These are phyloP conservation scores for Rhimphoctona megacephalus DNA, from an alignment of 2,888 invertebrate species.

Conservation along the genomic window DNA sequence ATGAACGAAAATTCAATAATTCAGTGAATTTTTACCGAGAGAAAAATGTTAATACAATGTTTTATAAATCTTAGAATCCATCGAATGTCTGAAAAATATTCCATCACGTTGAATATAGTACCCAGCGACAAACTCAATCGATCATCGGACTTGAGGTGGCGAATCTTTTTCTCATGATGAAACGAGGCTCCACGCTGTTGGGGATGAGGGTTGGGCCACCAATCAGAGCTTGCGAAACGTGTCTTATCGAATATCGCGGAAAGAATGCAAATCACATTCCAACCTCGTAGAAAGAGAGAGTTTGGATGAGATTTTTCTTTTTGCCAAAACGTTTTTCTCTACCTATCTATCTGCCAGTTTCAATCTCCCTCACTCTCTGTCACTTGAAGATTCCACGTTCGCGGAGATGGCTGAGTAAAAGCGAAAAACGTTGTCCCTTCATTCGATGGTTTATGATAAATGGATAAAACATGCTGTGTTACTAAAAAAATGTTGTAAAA, in stretches of 20 bases:
- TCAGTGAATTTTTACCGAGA: neutral
- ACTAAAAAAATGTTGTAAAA: conserved; percentile 33
- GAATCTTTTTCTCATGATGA: conserved; percentile 35
- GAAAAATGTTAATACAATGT: conserved; percentile 18
- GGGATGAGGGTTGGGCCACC: conserved; percentile 53
- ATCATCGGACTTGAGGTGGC: conserved; percentile 58
- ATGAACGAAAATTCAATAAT: neutral
- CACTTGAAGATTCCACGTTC: conserved; percentile 2
- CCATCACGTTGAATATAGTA: conserved; percentile 22
- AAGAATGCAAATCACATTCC: conserved; percentile 76
- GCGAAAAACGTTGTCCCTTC: conserved; percentile 28
- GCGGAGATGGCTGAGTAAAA: neutral
- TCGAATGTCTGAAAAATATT: conserved; percentile 11
- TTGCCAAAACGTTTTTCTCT: neutral
- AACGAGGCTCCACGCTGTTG: conserved; percentile 37
- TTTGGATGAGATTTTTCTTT: conserved; percentile 38
- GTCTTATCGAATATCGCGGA: conserved; percentile 72
- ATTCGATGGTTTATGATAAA: conserved; percentile 73
- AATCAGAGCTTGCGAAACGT: conserved; percentile 71
- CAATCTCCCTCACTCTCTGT: conserved; percentile 21
- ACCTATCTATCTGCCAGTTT: conserved; percentile 9
- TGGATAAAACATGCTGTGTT: conserved; percentile 71
- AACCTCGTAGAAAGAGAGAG: conserved; percentile 57
- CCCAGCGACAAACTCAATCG: conserved; percentile 36
- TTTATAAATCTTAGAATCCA: conserved; percentile 5